Base-by-base conservation (phyloP, 2,797 vertebrate species). In the Cygnus olor region DNA sequence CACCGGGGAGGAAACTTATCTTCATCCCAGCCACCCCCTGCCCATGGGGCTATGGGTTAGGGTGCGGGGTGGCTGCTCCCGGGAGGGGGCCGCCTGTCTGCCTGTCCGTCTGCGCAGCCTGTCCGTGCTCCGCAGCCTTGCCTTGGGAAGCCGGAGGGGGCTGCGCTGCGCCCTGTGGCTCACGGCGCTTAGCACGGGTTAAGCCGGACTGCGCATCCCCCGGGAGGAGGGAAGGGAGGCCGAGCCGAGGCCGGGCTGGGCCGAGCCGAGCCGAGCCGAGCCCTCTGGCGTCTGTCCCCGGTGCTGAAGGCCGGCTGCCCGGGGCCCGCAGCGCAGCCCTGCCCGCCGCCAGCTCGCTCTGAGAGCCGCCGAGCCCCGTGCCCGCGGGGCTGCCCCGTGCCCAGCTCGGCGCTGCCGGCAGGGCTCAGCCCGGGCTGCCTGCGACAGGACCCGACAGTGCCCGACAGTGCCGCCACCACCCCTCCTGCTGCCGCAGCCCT, bases 261-360 rank as follows among this genome's bases (percentile, higher is more conserved):
- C 24, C 49, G 49, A 49, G 49, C 49, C 49, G 49, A 49, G 49
- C 49, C 49, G 49, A 49, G 49, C 49, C 24, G 49, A 42, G 38
- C 10, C 38, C 10, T 32, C 20, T 70, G 94, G 94, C 87, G 69
- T 92, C 96, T 96, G 95, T 95, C 93, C 96, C 90, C 81, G 93
- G 92, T 95, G 14, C 96, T 96, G 94, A 97, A 92, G 34, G 27
- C 60, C 15, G 9, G 1, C 27, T 10, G 68, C 60, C 17, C 68
- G 24, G 7, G 2, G 1, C 30, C 73, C 18, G 45, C 72, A 12
- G 40, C 28, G n/a, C 60, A 17, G 34, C 72, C 30, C 4, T 4
- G 21, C 30, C 4, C 4, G 21, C 16, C 38, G 2, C 18, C 49
- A 4, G 2, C 36, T 49, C 49, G 49, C 49, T 49, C 49, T 2